Conservation (phyloP, 2,797 vertebrate species). For the Sebastes ruberrimus region DNA sequence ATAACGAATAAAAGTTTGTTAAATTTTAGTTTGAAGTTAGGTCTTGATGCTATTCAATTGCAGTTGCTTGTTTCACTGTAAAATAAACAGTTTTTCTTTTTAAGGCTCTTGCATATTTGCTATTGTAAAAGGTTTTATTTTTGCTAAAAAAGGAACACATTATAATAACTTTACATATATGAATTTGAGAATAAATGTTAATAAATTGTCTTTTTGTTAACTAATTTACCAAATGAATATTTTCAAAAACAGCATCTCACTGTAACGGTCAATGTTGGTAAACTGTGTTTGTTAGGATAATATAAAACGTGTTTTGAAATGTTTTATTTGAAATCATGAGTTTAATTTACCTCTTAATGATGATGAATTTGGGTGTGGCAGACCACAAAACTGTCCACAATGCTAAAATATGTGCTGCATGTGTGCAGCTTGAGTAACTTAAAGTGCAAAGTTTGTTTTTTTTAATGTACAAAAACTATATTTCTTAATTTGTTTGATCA, state of each 20-base stretch:
- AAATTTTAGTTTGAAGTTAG: not conserved
- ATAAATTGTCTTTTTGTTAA: not conserved
- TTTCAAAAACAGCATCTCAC: not conserved
- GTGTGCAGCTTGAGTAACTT: not conserved
- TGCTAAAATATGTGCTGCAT: not conserved
- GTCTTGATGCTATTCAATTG: not conserved
- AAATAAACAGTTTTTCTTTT: conserved; percentile 50
- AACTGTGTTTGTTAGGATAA: no score
- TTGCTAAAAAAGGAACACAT: not conserved
- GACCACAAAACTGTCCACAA: not conserved
- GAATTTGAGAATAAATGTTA: conserved; percentile 10
- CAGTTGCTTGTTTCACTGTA: conserved; percentile 26
- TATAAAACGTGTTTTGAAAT: not conserved
- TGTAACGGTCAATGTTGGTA: not conserved
- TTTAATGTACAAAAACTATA: not conserved
- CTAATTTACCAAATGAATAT: not conserved
- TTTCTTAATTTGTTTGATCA: not conserved
- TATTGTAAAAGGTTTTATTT: conserved; percentile 7
- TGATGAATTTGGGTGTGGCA: not conserved
- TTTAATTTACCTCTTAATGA: not conserved
- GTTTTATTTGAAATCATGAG: not conserved
- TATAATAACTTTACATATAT: not conserved
- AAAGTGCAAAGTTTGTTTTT: not conserved
- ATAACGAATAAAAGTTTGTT: conserved; percentile 3
- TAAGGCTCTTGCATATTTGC: not conserved